Conservation (phyloP, 1,140 invertebrate species). For the Chrysoperla carnea region DNA sequence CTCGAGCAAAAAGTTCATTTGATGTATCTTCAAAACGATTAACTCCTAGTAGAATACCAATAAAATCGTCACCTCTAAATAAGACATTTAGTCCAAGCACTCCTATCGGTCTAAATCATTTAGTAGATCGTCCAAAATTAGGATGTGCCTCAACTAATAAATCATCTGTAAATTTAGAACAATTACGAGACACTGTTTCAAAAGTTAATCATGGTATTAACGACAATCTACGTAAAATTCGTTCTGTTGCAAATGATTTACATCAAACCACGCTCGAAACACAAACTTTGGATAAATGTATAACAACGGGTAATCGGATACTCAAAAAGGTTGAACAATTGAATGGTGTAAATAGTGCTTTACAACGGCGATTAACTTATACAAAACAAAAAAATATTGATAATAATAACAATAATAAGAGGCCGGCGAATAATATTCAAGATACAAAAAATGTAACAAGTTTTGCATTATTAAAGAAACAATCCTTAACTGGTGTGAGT, state of each 20-base stretch:
- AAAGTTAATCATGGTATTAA: not conserved
- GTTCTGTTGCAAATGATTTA: not conserved
- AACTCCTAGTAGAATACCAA: conserved; percentile 13
- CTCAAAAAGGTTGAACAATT: conserved; percentile 19
- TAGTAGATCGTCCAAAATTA: conserved; percentile 11
- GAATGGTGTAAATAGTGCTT: conserved; percentile 9
- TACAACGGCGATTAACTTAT: conserved; percentile 3
- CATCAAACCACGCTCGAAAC: conserved; percentile 8
- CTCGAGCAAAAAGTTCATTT: conserved; percentile 8
- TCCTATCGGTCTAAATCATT: conserved; percentile 17
- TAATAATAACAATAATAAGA: not conserved
- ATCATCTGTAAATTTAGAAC: not conserved
- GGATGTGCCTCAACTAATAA: conserved; percentile 7
- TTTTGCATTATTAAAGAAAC: not conserved
- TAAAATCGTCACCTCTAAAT: conserved; percentile 11
- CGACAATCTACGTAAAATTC: not conserved
- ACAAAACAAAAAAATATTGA: conserved; percentile 1
- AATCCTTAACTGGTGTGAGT: not conserved
- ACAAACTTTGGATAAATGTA: conserved; percentile 17
- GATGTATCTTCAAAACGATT: conserved; percentile 5
- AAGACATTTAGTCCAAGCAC: conserved; percentile 15
- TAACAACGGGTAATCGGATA: conserved; percentile 20
- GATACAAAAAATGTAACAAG: not conserved
- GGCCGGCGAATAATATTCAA: conserved; percentile 1
- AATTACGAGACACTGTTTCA: not conserved